Percentiles rank a stretch among this genome's conserved stretches.
Conservation (phyloP, 2,113 vertebrate genomes). For the Etheostoma spectabile region DNA sequence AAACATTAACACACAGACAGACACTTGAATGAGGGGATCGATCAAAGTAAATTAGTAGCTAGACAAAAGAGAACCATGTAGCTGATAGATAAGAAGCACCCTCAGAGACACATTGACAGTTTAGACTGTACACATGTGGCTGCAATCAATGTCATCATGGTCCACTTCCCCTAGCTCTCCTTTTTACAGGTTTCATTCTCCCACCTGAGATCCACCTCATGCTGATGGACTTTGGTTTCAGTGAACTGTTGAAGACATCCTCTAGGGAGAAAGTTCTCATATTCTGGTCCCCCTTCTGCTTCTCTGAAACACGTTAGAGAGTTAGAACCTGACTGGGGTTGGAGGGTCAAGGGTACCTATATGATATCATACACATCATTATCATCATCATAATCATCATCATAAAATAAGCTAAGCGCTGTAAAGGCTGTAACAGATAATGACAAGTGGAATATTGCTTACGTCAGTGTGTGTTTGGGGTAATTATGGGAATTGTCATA, state of each 20-base stretch:
- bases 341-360: slow-evolving; percentile 1
- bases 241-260: slow-evolving; percentile 89
- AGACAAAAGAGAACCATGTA: not conserved
- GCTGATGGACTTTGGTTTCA: slow-evolving; percentile 88
- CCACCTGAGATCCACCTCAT: slow-evolving; percentile 95
- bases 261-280: slow-evolving; percentile 85
- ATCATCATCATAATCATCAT: not conserved
- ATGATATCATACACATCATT: slow-evolving; percentile 2
- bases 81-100: slow-evolving; percentile 1
- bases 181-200: not conserved
- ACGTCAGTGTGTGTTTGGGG: slow-evolving; percentile 8
- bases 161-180: not conserved
- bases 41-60: slow-evolving; percentile 36
- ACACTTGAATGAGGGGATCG: not conserved
- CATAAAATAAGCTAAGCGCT: slow-evolving; percentile 13
- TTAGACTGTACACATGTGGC: not conserved
- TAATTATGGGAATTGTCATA: not conserved
- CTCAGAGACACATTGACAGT: not conserved
- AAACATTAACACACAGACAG: not conserved
- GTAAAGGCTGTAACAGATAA: slow-evolving; percentile 1
- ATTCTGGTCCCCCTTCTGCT: not conserved
- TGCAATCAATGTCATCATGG: not conserved
- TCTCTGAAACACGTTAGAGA: slow-evolving; percentile 50
- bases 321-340: not conserved
- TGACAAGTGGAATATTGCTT: slow-evolving; percentile 5